A percentile compares a stretch with the other conserved stretches of the same genome.
Conservation (phyloP, 2,888 invertebrate genomes). For the Chymomyza procnemis region DNA sequence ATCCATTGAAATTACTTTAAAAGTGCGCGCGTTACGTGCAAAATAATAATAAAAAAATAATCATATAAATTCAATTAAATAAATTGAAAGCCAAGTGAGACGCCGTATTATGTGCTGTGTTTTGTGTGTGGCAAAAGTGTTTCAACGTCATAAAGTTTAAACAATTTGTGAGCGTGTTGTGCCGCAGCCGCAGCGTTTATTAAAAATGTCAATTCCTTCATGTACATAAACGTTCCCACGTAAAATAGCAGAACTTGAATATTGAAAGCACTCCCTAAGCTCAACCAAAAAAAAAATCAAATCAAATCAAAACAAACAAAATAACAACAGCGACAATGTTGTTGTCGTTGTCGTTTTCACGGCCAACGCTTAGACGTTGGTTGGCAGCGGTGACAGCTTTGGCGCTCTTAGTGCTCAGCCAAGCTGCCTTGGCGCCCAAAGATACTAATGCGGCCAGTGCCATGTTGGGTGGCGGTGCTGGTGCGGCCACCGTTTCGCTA, state of each 20-base stretch:
- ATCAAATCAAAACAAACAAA: constrained; percentile 32
- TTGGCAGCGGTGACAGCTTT: background rate
- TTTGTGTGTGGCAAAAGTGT: background rate
- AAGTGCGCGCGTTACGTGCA: constrained; percentile 37
- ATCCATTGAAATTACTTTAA: constrained; percentile 22
- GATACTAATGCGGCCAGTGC: constrained; percentile 47
- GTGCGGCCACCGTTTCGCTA: constrained; percentile 52
- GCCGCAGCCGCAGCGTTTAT: background rate
- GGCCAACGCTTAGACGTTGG: constrained; percentile 21
- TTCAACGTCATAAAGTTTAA: background rate
- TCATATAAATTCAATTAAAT: constrained; percentile 39
- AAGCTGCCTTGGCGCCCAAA: constrained; percentile 38
- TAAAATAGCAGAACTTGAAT: constrained; percentile 15
- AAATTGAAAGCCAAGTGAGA: constrained; percentile 14
- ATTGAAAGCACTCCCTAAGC: constrained; percentile 13
- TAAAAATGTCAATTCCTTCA: constrained; percentile 54
- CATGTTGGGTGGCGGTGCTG: constrained; percentile 54
- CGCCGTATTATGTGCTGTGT: background rate
- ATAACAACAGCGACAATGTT: constrained; percentile 17
- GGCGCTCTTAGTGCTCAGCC: constrained; percentile 24
- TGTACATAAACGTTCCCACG: constrained; percentile 32
- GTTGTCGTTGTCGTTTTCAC: constrained; percentile 38
- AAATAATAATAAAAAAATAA: constrained; percentile 45
- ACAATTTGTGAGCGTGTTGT: background rate
- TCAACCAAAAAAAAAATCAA: too few relatives aligned